Conservation (phyloP, 2,113 vertebrate species). For the Tiliqua scincoides region DNA sequence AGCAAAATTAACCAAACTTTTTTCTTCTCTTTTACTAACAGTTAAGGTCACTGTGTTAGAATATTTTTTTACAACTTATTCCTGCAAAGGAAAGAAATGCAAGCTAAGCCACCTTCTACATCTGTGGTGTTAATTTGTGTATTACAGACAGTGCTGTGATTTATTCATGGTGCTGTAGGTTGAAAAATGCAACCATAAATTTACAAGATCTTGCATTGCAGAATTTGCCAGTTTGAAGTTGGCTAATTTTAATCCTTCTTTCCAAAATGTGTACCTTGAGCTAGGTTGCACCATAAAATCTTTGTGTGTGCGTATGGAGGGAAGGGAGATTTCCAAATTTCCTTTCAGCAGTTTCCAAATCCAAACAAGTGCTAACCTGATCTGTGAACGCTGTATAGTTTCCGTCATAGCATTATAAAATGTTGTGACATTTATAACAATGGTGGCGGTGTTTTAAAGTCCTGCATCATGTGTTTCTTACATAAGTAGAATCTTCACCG, state of each 20-base stretch:
- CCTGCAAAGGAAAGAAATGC: neutral
- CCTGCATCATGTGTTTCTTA: neutral
- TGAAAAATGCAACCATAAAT: neutral
- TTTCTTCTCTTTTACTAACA: neutral
- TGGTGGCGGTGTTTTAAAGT: too few relatives aligned
- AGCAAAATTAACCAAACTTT: neutral
- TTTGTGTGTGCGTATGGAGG: neutral
- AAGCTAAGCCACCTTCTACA: neutral
- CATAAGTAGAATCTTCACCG: neutral
- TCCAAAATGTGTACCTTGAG: neutral
- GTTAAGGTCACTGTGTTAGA: neutral
- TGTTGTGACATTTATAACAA: neutral
- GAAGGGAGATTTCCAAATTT: neutral
- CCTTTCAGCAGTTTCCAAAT: neutral
- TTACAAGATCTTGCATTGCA: neutral
- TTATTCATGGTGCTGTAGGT: neutral
- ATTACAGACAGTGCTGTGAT: neutral
- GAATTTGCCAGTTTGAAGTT: neutral
- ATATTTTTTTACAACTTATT: neutral
- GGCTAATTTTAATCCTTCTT: neutral
- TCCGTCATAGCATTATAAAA: neutral
- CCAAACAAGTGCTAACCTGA: neutral
- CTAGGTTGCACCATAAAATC: neutral
- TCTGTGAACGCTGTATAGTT: neutral
- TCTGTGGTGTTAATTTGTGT: neutral